These are phyloP conservation scores for Bellardia pandia DNA, from an alignment of 2,888 invertebrate species.

Conservation along the genomic window DNA sequence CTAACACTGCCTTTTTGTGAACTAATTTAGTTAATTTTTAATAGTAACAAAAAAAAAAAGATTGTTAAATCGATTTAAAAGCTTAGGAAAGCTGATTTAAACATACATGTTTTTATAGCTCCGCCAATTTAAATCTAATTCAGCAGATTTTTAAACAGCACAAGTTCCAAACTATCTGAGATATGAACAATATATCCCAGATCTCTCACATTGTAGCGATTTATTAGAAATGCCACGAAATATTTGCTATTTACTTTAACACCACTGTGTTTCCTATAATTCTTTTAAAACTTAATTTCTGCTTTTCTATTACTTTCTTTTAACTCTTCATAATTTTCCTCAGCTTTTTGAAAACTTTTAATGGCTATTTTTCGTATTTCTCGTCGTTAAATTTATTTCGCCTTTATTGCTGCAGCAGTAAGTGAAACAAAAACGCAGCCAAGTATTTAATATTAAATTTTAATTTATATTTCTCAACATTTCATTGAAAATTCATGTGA, in stretches of 20 bases:
- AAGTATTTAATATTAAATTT: constrained; percentile 13
- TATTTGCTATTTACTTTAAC: neutral
- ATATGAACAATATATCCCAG: no score
- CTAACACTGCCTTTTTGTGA: no score
- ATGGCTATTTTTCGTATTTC: neutral
- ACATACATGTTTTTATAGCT: neutral
- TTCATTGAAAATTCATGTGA: neutral
- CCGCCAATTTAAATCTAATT: no score
- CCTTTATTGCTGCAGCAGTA: no score
- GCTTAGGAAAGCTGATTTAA: no score
- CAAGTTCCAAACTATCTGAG: no score
- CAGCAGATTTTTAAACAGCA: no score
- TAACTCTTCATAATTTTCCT: neutral
- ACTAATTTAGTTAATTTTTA: no score
- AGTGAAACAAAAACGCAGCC: neutral
- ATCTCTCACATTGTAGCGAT: no score
- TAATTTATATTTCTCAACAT: neutral
- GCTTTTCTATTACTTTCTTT: neutral
- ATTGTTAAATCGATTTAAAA: no score
- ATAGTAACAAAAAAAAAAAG: no score
- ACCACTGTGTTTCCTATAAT: neutral
- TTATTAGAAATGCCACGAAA: no score
- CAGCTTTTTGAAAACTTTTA: neutral
- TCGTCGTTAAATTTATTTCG: neutral
- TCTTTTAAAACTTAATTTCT: neutral